Percentiles rank a stretch among this genome's conserved stretches.
phyloP scores from a whole-genome alignment of 2,113 vertebrate genomes.

The Picathartes gymnocephalus region DNA sequence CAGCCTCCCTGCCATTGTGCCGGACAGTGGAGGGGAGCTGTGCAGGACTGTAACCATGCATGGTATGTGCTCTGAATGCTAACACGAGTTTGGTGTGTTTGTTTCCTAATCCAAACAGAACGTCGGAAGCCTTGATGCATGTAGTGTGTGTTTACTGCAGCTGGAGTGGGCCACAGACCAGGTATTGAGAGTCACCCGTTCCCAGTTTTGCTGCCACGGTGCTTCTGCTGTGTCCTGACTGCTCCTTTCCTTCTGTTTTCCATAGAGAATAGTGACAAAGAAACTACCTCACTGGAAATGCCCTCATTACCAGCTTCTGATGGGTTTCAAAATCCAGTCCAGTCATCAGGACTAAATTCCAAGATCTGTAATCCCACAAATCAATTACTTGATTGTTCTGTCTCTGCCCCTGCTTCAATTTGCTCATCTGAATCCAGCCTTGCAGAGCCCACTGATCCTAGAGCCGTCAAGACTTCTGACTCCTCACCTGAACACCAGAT shows the following conservation, averaged over 20 bases:
- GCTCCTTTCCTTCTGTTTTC: constrained; percentile 13
- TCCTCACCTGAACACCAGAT: constrained; percentile 47
- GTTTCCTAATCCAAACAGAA: constrained; percentile 94
- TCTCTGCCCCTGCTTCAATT: constrained; percentile 70
- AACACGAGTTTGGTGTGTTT: constrained; percentile 82
- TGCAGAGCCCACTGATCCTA: constrained; percentile 19
- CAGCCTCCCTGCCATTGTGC: background rate
- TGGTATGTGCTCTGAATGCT: constrained; percentile 85
- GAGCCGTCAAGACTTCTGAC: constrained; percentile 11
- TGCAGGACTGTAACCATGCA: constrained; percentile 62
- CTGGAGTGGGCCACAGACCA: constrained; percentile 96
- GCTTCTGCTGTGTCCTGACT: background rate
- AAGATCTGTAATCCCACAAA: constrained; percentile 66
- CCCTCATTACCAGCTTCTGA: constrained; percentile 80
- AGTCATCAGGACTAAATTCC: constrained; percentile 71
- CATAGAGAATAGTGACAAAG: constrained; percentile 85
- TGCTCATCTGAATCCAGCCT: constrained; percentile 51
- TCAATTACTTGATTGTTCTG: constrained; percentile 74
- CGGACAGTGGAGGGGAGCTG: background rate
- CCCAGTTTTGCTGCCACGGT: background rate
- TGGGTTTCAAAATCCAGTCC: constrained; percentile 76
- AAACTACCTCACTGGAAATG: constrained; percentile 96
- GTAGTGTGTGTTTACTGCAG: constrained; percentile 88
- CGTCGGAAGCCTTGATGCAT: constrained; percentile 98
- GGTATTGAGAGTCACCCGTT: constrained; percentile 79